Conservation (phyloP, 1,140 invertebrate species). For the Yoshiicerus persimilis region DNA sequence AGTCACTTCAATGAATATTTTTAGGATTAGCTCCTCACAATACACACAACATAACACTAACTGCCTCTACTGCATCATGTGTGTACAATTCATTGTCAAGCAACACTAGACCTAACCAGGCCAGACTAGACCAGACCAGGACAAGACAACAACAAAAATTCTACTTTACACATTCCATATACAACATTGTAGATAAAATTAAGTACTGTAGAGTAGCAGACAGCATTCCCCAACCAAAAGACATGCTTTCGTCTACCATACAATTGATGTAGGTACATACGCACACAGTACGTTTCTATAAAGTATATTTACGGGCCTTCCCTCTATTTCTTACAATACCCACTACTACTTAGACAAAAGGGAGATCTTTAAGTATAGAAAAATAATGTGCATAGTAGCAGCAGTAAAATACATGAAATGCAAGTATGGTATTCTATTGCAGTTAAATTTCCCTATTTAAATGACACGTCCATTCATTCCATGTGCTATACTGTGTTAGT, state of each 20-base stretch:
- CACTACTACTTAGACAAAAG: too few species aligned
- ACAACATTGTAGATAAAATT: constrained; percentile 16
- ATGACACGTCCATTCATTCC: background rate
- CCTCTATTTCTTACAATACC: background rate
- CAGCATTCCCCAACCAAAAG: background rate
- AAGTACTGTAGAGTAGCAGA: background rate
- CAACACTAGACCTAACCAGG: background rate
- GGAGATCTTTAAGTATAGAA: background rate
- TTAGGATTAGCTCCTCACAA: constrained; percentile 36
- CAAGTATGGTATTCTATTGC: background rate
- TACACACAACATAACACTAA: background rate
- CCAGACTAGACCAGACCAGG: background rate
- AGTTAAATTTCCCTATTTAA: background rate
- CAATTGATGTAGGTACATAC: background rate
- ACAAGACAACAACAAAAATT: background rate
- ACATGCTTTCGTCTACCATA: background rate
- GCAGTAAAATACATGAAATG: background rate
- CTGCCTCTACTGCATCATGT: constrained; percentile 2
- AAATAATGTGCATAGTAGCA: background rate
- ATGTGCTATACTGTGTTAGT: background rate
- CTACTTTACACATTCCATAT: background rate
- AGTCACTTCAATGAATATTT: constrained; percentile 37
- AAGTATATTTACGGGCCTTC: background rate
- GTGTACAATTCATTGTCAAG: background rate
- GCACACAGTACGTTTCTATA: background rate